Conservation (phyloP, 2,113 vertebrate genomes). For the Numenius arquata region DNA sequence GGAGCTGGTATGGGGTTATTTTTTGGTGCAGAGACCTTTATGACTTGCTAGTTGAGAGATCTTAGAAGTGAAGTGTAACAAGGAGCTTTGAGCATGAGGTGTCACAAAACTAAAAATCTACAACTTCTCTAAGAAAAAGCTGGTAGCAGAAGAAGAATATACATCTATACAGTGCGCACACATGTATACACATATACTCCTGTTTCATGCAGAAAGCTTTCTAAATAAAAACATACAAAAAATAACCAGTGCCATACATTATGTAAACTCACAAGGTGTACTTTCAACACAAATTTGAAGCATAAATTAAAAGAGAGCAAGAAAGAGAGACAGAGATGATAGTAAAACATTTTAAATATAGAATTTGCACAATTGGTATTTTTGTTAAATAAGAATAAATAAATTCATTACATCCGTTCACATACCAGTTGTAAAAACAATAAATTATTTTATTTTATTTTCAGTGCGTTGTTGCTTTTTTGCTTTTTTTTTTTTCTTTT, state of each 20-base stretch:
- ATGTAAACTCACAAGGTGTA: slow-evolving; percentile 78
- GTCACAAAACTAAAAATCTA: slow-evolving; percentile 7
- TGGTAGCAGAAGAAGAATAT: slow-evolving; percentile 46
- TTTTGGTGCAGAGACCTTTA: neutral
- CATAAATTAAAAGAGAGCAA: slow-evolving; percentile 76
- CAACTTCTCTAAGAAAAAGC: slow-evolving; percentile 14
- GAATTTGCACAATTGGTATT: slow-evolving; percentile 80
- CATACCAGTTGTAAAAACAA: slow-evolving; percentile 96
- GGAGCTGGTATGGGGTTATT: neutral
- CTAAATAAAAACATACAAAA: slow-evolving; percentile 66
- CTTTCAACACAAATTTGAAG: slow-evolving; percentile 74
- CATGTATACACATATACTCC: slow-evolving; percentile 50
- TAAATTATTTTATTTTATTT: slow-evolving; percentile 93
- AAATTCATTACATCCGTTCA: slow-evolving; percentile 91
- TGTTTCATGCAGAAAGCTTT: slow-evolving; percentile 67
- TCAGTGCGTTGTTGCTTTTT: slow-evolving; percentile 92
- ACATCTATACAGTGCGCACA: slow-evolving; percentile 3
- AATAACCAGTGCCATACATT: slow-evolving; percentile 76
- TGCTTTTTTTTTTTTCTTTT: slow-evolving; percentile 81
- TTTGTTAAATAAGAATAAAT: slow-evolving; percentile 99
- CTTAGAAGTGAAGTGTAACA: neutral
- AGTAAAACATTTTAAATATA: slow-evolving; percentile 81
- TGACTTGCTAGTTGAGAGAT: neutral
- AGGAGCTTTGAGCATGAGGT: neutral
- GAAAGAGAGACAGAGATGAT: slow-evolving; percentile 55